Percentiles rank a stretch among this genome's conserved stretches.
Conservation (phyloP, 2,888 invertebrate genomes). For the Catonia carolina region DNA sequence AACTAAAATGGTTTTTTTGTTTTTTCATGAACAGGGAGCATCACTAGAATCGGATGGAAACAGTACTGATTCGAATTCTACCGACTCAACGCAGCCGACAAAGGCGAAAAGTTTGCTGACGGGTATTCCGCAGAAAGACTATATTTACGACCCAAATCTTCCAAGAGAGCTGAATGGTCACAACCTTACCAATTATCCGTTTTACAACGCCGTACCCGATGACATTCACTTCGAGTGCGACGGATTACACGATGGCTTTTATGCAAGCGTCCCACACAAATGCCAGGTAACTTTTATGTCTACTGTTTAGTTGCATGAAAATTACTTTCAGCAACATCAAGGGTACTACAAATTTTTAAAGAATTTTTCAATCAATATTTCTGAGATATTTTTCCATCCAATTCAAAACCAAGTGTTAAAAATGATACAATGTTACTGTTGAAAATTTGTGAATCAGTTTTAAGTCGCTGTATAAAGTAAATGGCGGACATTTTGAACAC, state of each 20-base stretch:
- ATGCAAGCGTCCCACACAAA: slow-evolving; percentile 78
- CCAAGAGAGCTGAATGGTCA: slow-evolving; percentile 82
- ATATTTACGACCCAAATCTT: slow-evolving; percentile 80
- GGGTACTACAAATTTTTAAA: no score
- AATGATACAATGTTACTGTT: no score
- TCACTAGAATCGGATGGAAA: slow-evolving; percentile 2
- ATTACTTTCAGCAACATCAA: no score
- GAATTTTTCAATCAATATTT: no score
- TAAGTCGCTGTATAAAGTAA: no score
- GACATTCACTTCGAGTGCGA: slow-evolving; percentile 83
- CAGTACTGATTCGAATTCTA: slow-evolving; percentile 41
- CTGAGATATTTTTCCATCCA: no score
- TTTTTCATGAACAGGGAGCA: slow-evolving; percentile 42
- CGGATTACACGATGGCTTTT: slow-evolving; percentile 85
- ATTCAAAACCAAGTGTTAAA: no score
- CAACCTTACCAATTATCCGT: slow-evolving; percentile 82
- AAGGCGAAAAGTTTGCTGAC: slow-evolving; percentile 48
- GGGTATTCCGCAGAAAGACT: slow-evolving; percentile 83
- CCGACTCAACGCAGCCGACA: slow-evolving; percentile 29
- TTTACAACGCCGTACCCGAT: slow-evolving; percentile 66
- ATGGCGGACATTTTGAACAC: no score
- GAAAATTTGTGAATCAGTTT: no score
- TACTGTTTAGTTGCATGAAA: no score
- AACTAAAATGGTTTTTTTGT: no score
- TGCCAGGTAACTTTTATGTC: no score